Evolutionary conservation across 2,888 invertebrate genomes (phyloP).

Genomic region (Kuschelorhynchus macadamiae): DNA sequence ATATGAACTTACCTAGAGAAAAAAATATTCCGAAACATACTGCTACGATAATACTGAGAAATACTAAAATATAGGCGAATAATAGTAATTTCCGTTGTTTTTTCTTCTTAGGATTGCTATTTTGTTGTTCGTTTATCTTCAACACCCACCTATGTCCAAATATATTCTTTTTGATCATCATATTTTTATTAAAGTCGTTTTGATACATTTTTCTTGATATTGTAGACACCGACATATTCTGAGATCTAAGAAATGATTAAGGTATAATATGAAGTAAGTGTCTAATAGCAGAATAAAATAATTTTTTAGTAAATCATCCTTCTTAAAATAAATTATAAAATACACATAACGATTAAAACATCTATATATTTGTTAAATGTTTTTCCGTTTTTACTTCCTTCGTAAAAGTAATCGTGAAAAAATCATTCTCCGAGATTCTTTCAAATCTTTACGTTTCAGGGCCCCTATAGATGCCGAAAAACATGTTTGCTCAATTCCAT

Average conservation of each 20-base stretch:
- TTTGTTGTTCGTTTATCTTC: constrained; percentile 63
- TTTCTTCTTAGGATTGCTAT: constrained; percentile 48
- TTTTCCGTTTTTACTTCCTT: too few species aligned
- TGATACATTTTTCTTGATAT: constrained; percentile 61
- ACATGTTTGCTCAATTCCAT: too few species aligned
- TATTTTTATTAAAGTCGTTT: constrained; percentile 58
- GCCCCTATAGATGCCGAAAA: too few species aligned
- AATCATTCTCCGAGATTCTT: too few species aligned
- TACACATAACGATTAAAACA: too few species aligned
- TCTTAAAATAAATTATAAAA: too few species aligned
- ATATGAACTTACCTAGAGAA: constrained; percentile 58
- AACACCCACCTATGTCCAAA: constrained; percentile 67
- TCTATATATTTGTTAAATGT: too few species aligned
- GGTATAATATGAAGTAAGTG: too few species aligned
- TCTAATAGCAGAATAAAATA: too few species aligned
- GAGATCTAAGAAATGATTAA: constrained; percentile 40
- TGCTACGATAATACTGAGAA: constrained; percentile 60
- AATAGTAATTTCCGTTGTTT: constrained; percentile 47
- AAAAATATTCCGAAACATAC: constrained; percentile 61
- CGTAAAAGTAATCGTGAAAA: too few species aligned
- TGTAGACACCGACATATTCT: constrained; percentile 56
- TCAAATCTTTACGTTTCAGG: too few species aligned
- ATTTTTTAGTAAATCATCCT: too few species aligned
- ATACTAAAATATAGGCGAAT: constrained; percentile 60
- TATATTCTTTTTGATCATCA: constrained; percentile 64